A percentile compares a stretch with the other conserved stretches of the same genome.
phyloP scores from a whole-genome alignment of 2,888 invertebrate species.

The Octonoba sinensis region DNA sequence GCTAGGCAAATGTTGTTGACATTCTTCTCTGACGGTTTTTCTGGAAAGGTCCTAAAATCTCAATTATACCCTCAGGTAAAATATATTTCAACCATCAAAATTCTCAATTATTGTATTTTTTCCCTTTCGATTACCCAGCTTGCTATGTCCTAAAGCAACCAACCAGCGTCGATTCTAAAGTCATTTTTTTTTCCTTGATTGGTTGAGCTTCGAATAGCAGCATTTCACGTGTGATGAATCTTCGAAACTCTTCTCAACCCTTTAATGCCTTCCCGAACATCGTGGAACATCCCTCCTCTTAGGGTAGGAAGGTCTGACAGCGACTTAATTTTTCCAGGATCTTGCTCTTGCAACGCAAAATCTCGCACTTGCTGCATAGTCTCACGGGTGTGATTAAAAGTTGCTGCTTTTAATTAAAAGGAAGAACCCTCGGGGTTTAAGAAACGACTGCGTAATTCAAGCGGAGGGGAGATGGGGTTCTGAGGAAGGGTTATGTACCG shows the following conservation, averaged over 20 bases:
- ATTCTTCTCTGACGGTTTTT: conserved; percentile 28
- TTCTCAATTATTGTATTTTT: conserved; percentile 14
- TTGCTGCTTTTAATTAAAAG: conserved; percentile 62
- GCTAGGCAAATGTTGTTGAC: conserved; percentile 46
- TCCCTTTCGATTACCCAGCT: neutral
- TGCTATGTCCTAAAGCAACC: conserved; percentile 14
- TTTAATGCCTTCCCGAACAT: conserved; percentile 49
- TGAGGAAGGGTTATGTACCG: neutral
- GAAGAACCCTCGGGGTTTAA: conserved; percentile 51
- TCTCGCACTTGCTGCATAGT: conserved; percentile 32
- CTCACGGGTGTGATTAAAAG: conserved; percentile 60
- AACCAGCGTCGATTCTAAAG: neutral
- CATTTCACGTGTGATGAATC: conserved; percentile 35
- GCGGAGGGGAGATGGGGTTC: conserved; percentile 21
- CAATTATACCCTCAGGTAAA: conserved; percentile 27
- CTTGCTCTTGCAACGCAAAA: conserved; percentile 50
- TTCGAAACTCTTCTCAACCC: conserved; percentile 26
- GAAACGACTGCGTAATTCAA: conserved; percentile 34
- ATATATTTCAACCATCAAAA: conserved; percentile 2
- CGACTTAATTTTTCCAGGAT: conserved; percentile 53
- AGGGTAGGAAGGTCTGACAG: conserved; percentile 42
- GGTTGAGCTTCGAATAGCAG: conserved; percentile 7
- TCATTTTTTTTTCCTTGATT: neutral
- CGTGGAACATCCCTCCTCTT: conserved; percentile 3
- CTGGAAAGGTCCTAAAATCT: neutral